Base-by-base conservation (phyloP, 1,140 invertebrate genomes). In the Zaprionus camerounensis region DNA sequence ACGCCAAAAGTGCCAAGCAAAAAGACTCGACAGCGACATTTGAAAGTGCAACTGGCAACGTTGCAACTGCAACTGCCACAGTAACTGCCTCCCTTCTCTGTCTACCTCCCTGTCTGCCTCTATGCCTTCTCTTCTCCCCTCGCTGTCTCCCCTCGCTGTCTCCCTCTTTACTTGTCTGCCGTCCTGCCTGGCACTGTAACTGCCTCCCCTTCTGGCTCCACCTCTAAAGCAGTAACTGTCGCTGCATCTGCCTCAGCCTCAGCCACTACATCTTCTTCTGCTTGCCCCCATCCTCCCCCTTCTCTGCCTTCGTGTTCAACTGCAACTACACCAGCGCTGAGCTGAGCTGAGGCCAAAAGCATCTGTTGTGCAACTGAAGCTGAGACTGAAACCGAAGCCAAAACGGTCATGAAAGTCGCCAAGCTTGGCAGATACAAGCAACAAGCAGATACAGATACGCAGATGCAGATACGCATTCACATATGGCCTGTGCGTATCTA, bases 401-500 rank as follows among this genome's bases (percentile, higher is more conserved):
- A 64, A 64, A 62, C 46, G 38, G 66, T 11, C 69, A 71, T 41
- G 38, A 66, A 56, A 76, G 59, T 67, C 56, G 55, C 66, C 13
- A 49, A 57, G 72, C 64, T 36, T 65, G 65, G 41, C 5, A 81
- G 65, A 65, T 68, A 77, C 67, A 84, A 86, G 63, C 78, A 78
- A 63, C 65, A 68, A 61, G 26, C 62, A 71, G 65, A 71, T 74
- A 66, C 72, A 63, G 72, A 72, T 63, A 57, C 66, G 65, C 66
- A 73, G 69, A 55, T 38, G 22, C 66, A 68, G 64, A 69, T 65
- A 67, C 53, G 59, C 38, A 22, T 17, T 38, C 70, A 57, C 75
- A 75, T 73, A 77, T 77, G 74, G 74, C 57, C 41, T 46, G 55
- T 73, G 70, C 77, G 65, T 90, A 90, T 90, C 85, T 90, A 71